Percentiles rank a stretch among this genome's conserved stretches.
These are phyloP conservation scores for Mimas tiliae DNA, from an alignment of 2,888 invertebrate species.

Conservation along the genomic window DNA sequence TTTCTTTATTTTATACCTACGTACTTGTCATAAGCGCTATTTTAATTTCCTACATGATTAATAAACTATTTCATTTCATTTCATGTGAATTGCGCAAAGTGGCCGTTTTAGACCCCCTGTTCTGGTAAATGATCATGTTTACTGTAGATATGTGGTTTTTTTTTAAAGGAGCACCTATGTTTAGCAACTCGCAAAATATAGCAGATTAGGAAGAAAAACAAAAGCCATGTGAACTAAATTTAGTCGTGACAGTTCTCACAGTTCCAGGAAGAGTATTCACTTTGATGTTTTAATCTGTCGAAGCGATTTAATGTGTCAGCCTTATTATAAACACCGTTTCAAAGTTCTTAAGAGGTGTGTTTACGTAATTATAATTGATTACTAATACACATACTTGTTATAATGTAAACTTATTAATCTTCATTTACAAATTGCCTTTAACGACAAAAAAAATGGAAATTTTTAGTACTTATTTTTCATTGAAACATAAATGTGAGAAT, in stretches of 20 bases:
- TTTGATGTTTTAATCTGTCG: constrained; percentile 44
- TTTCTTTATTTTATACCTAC: no score
- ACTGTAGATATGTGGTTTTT: neutral
- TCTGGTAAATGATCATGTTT: neutral
- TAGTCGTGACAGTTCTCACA: constrained; percentile 14
- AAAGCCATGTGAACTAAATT: constrained; percentile 17
- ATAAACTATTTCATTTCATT: no score
- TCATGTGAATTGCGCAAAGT: no score
- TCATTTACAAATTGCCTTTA: neutral
- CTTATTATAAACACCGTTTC: constrained; percentile 41
- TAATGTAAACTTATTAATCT: constrained; percentile 2
- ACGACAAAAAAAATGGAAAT: neutral
- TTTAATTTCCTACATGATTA: no score
- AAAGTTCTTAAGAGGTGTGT: constrained; percentile 35
- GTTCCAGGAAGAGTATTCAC: constrained; percentile 47
- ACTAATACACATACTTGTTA: constrained; percentile 12
- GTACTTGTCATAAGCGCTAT: no score
- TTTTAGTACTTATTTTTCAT: neutral
- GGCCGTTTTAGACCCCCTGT: no score
- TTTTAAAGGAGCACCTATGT: neutral
- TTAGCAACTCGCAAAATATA: neutral
- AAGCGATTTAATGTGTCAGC: constrained; percentile 38
- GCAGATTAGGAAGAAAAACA: constrained; percentile 1
- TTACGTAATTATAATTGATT: constrained; percentile 30
- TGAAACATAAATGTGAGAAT: neutral